Evolutionary conservation across 2,888 invertebrate species (phyloP).

Genomic region (Heterodera filipjevi): DNA sequence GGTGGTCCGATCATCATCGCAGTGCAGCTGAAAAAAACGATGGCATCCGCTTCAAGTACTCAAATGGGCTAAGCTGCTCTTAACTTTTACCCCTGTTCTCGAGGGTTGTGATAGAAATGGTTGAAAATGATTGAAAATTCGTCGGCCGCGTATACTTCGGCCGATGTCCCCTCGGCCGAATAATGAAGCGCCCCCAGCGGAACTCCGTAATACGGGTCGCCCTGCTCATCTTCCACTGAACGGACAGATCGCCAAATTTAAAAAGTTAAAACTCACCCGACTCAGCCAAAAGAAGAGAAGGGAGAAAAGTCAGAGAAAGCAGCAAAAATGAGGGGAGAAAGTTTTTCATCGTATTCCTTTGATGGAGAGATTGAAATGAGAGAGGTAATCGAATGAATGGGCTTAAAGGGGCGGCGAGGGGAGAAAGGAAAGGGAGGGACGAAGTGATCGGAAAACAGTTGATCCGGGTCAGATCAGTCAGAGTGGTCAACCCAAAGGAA

Average conservation of each 20-base stretch:
- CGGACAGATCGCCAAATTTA: neutral
- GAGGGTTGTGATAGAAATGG: constrained; percentile 49
- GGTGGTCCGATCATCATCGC: constrained; percentile 46
- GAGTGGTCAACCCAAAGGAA: neutral
- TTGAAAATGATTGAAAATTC: constrained; percentile 49
- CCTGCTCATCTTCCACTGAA: constrained; percentile 32
- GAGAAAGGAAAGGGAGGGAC: neutral
- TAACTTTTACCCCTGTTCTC: constrained; percentile 37
- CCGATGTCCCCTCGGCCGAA: constrained; percentile 46
- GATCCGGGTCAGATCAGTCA: neutral
- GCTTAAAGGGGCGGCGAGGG: neutral
- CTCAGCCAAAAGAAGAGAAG: neutral
- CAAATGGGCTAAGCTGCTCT: neutral
- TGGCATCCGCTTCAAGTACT: too few relatives aligned
- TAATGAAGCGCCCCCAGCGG: constrained; percentile 52
- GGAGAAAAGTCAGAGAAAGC: neutral
- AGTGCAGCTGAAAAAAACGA: constrained; percentile 25
- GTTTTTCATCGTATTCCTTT: neutral
- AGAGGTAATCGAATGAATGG: neutral
- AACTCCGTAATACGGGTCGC: constrained; percentile 49
- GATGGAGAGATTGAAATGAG: neutral
- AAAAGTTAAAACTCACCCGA: neutral
- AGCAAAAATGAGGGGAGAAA: neutral
- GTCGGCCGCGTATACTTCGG: constrained; percentile 52
- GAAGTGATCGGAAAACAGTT: neutral